Evolutionary conservation across 2,888 invertebrate genomes (phyloP).

Genomic region (Capitulum mitella): DNA sequence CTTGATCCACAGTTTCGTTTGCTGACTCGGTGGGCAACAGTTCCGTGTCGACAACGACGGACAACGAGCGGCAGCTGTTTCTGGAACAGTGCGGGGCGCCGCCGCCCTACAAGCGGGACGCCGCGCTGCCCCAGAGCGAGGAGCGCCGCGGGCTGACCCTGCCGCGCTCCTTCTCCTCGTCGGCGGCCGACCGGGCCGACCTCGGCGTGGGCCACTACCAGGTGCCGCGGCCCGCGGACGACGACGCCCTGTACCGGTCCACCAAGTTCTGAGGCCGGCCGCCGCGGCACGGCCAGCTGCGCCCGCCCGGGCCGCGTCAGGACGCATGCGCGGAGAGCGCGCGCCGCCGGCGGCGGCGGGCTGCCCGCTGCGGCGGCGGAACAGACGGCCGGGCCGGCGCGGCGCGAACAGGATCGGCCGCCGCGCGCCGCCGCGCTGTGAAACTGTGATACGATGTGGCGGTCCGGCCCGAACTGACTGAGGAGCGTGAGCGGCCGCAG

Average conservation of each 20-base stretch:
- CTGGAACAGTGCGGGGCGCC: not conserved
- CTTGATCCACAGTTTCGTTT: not conserved
- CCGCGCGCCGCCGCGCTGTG: not conserved
- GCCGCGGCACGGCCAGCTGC: not conserved
- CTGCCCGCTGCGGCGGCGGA: not conserved
- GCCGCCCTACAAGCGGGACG: conserved; percentile 3
- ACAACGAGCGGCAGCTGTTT: conserved; percentile 10
- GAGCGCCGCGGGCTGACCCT: not conserved
- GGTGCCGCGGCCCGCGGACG: not conserved
- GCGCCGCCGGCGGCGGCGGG: not conserved
- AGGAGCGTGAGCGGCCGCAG: not conserved
- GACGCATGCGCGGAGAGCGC: not conserved
- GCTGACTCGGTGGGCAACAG: conserved; percentile 8
- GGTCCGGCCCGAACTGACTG: no score
- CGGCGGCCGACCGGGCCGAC: not conserved
- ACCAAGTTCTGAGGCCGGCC: conserved; percentile 4
- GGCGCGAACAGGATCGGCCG: not conserved
- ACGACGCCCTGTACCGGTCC: conserved; percentile 4
- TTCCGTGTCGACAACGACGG: not conserved
- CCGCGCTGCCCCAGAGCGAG: not conserved
- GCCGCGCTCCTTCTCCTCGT: not conserved
- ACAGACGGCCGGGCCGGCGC: not conserved
- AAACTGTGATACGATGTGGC: not conserved
- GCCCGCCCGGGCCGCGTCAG: not conserved
- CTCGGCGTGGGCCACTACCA: not conserved